Base-by-base conservation (phyloP, 2,888 invertebrate species). In the Pteria penguin region DNA sequence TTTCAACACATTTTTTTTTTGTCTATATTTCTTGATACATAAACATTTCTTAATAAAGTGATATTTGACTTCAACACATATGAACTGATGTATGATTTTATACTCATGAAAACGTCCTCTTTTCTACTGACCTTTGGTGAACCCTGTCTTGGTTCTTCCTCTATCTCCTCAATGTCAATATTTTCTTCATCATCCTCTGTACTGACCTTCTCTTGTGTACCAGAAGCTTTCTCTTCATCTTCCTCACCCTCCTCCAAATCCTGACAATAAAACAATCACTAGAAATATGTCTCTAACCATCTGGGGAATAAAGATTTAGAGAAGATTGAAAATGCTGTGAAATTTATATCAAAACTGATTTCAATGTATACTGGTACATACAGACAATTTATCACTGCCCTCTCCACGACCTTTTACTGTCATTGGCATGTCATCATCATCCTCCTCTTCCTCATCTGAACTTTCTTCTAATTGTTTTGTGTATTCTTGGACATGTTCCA, bases 401-500 rank as follows among this genome's bases (percentile, higher is more conserved):
- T 61, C 79, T 18, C 76, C 79, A 4, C 66, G 76, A 24, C 70
- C 71, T n/a, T 73, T 74, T 4, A 79, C 58, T 54, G 82, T 79
- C 27, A 77, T 77, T 1, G 83, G 84, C 82, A 84, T 84, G n/a
- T 84, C 85, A 31, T 86, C 85, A 11, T 86, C 86, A 5, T 85
- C 86, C 58, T 87, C 85, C 3, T 84, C 86, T 67, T 87, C 87
- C 2, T 86, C 84, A 62, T 86, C 86, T n/a, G 81, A 82, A 18
- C 82, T 81, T 66, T 89, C 87, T 68, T 88, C 89, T 45, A 89
- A 76, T 58, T 85, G 84, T 52, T 81, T 77, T 1, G 87, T 86
- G 72, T 89, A 91, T 63, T 88, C 87, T 74, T 89, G 89, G 0
- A 91, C 86, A 82, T 89, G 87, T 62, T 90, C 90, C 33, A 89